Evolutionary conservation across 2,888 invertebrate genomes (phyloP).

Genomic region (Kuschelorhynchus macadamiae): DNA sequence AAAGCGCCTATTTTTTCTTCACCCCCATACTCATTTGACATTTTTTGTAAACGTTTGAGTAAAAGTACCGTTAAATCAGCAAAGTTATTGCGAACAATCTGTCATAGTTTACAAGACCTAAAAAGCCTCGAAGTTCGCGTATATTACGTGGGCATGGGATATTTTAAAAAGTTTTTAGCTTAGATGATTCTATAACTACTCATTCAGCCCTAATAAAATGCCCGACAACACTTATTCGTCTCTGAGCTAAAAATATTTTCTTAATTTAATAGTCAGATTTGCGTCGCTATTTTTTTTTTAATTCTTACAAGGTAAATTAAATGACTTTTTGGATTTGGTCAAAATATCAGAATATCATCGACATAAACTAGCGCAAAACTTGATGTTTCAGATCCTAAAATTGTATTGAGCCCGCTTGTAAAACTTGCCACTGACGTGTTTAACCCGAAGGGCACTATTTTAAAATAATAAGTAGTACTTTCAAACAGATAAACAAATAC

Average conservation of each 20-base stretch:
- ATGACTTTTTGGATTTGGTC: conserved; percentile 29
- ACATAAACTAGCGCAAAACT: conserved; percentile 30
- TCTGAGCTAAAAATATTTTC: background rate
- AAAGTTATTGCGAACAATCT: conserved; percentile 14
- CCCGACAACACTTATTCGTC: too few species aligned
- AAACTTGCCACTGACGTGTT: conserved; percentile 30
- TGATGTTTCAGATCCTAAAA: conserved; percentile 22
- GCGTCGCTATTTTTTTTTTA: conserved; percentile 20
- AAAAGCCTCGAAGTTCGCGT: conserved; percentile 31
- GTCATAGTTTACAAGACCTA: conserved; percentile 33
- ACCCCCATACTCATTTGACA: conserved; percentile 34
- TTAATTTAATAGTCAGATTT: conserved; percentile 27
- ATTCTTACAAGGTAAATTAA: conserved; percentile 19
- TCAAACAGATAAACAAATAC: conserved; percentile 48
- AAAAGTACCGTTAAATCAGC: conserved; percentile 27
- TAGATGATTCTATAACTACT: too few species aligned
- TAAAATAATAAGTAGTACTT: conserved; percentile 44
- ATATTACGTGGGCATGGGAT: conserved; percentile 33
- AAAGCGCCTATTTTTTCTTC: conserved; percentile 22
- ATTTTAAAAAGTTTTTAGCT: too few species aligned
- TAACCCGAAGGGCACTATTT: conserved; percentile 47
- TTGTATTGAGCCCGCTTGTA: conserved; percentile 18
- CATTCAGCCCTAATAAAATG: too few species aligned
- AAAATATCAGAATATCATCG: conserved; percentile 31
- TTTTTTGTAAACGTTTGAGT: conserved; percentile 30